These are phyloP conservation scores for Lepilemur septentrionalis DNA, from an alignment of 2,797 vertebrate species.

Conservation along the genomic window DNA sequence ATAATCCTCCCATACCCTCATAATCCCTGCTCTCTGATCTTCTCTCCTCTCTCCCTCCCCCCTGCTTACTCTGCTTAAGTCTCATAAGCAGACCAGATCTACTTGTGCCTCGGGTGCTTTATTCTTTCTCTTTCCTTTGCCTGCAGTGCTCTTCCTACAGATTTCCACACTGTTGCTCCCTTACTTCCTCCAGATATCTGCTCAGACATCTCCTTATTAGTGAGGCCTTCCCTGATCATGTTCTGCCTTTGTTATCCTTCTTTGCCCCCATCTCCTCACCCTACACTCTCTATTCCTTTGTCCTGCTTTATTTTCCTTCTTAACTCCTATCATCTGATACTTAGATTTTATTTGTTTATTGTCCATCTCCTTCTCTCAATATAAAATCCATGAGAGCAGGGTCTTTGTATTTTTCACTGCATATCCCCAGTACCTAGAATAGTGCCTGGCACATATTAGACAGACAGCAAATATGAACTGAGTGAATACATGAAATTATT, in stretches of 20 bases:
- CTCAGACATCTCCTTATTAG: background rate
- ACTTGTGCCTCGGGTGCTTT: background rate
- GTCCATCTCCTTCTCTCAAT: background rate
- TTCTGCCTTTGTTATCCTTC: background rate
- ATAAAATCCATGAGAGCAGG: background rate
- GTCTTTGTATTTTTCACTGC: background rate
- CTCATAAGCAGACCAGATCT: background rate
- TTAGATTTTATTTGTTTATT: slow-evolving; percentile 13
- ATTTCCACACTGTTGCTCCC: background rate
- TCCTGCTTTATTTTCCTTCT: slow-evolving; percentile 42
- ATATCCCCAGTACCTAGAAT: background rate
- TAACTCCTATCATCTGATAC: background rate
- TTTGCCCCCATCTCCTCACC: background rate
- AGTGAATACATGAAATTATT: slow-evolving; percentile 21
- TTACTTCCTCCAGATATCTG: background rate
- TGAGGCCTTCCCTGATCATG: background rate
- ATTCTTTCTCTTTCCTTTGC: background rate
- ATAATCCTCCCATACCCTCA: background rate
- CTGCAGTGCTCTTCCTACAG: background rate
- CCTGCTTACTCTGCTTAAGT: background rate
- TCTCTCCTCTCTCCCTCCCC: background rate
- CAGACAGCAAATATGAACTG: slow-evolving; percentile 25
- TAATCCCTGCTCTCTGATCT: background rate
- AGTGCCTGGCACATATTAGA: background rate
- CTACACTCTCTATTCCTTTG: background rate